Conservation (phyloP, 2,797 vertebrate genomes). For the Characodon lateralis region DNA sequence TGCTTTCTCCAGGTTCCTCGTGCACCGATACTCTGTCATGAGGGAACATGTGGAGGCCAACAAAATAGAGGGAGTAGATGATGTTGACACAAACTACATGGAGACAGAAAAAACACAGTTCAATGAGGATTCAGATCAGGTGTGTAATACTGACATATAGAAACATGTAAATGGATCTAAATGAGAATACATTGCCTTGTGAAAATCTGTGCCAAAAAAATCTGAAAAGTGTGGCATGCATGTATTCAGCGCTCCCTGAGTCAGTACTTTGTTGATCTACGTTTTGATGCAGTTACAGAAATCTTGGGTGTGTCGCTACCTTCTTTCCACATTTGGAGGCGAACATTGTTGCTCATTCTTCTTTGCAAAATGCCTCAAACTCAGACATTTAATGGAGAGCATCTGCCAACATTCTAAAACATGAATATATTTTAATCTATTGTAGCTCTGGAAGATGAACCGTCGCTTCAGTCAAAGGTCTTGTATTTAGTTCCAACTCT, state of each 20-base stretch:
- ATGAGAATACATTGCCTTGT: background rate
- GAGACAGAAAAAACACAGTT: slow-evolving; percentile 80
- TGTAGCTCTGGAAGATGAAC: too few species aligned
- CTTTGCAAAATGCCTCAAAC: too few species aligned
- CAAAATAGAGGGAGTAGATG: slow-evolving; percentile 86
- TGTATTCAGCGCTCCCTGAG: background rate
- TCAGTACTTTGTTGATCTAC: background rate
- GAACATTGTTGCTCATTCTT: too few species aligned
- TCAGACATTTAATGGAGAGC: too few species aligned
- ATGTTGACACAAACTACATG: slow-evolving; percentile 76
- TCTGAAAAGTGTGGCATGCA: too few species aligned
- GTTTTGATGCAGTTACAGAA: background rate
- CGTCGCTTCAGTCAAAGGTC: too few species aligned
- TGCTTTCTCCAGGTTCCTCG: slow-evolving; percentile 85
- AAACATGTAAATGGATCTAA: background rate
- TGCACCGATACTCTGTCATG: slow-evolving; percentile 91
- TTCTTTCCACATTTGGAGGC: too few species aligned
- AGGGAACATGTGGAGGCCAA: slow-evolving; percentile 87
- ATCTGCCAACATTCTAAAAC: too few species aligned
- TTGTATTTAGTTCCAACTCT: too few species aligned
- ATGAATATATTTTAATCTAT: too few species aligned
- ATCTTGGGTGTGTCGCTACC: too few species aligned
- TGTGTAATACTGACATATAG: slow-evolving; percentile 43
- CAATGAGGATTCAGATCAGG: slow-evolving; percentile 95
- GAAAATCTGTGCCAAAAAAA: background rate